Evolutionary conservation across 1,140 invertebrate species (phyloP).

Genomic region (Drosophila pachea): DNA sequence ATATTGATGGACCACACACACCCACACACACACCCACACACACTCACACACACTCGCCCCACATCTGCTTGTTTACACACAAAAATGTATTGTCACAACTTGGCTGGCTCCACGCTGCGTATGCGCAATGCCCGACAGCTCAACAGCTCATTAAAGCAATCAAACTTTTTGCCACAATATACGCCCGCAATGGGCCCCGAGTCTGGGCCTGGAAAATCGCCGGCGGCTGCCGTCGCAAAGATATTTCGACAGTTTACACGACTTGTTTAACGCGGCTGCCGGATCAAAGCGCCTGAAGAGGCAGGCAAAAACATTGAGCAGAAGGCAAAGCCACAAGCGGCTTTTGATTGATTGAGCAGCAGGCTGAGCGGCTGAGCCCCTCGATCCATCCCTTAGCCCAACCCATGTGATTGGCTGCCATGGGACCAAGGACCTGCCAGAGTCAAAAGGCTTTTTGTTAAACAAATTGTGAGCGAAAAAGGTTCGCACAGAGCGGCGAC

Average conservation of each 20-base stretch:
- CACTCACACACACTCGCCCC: background rate
- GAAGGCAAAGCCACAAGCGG: constrained; percentile 53
- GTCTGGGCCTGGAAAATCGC: too few relatives aligned
- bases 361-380: too few relatives aligned
- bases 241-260: constrained; percentile 71
- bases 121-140: constrained; percentile 39
- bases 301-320: constrained; percentile 23
- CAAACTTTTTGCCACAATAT: constrained; percentile 28
- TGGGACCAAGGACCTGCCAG: background rate
- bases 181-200: background rate
- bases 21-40: background rate
- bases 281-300: too few relatives aligned
- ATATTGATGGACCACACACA: constrained; percentile 54
- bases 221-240: constrained; percentile 21
- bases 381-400: too few relatives aligned
- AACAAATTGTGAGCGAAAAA: constrained; percentile 63
- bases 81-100: constrained; percentile 51
- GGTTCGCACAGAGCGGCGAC: constrained; percentile 26
- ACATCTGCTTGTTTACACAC: background rate
- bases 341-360: constrained; percentile 70
- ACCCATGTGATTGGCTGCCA: constrained; percentile 7
- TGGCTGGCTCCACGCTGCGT: constrained; percentile 33
- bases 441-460: constrained; percentile 77
- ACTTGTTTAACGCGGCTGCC: constrained; percentile 59
- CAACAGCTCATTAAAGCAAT: constrained; percentile 69